Base-by-base conservation (phyloP, 2,113 vertebrate species). In the Xenopus borealis region DNA sequence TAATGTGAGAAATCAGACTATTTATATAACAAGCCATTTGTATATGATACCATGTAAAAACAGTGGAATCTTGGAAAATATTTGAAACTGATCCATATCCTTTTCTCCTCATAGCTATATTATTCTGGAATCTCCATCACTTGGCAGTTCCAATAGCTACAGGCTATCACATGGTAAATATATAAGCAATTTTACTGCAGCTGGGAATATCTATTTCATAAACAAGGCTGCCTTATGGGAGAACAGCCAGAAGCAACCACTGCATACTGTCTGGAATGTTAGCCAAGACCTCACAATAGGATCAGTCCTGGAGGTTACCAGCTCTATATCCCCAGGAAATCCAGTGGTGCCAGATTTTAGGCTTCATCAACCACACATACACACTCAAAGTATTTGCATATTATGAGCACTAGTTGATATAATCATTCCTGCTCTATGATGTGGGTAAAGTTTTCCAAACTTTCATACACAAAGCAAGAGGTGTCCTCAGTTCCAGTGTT, bases 281-380 rank as follows among this genome's bases (percentile, higher is more conserved):
- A 68, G 66, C 66, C 66, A 53, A 53, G 58, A 23, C 58, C 58
- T 61, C 58, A 61, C 18, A 23, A 61, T 61, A 27, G 58, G 58
- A 23, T 61, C 11, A 61, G 55, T 12, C 10, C 58, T 61, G 13
- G 58, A 27, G 20, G 58, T 61, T 61, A 61, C n/a, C 13, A 46
- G 44, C 14, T 47, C n/a, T 46, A 20, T 46, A 47, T 66, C n/a
- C 16, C 33, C 33, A 65, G 63, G 33, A 65, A 45, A 40, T 45
- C 44, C 63, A 65, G 3, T 65, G 13, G 40, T 40, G 40, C 63
- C 40, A 65, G n/a, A 45, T 66, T 44, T 66, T 12, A 13, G 64
- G 7, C 17, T 20, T 33, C 7, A 66, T 12, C 23, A 47, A 66
- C 33, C 33, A 12, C 18, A 66, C 30, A 63, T 27, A 63, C 20